Evolutionary conservation across 2,888 invertebrate species (phyloP).

Genomic region (Sturmia bella): DNA sequence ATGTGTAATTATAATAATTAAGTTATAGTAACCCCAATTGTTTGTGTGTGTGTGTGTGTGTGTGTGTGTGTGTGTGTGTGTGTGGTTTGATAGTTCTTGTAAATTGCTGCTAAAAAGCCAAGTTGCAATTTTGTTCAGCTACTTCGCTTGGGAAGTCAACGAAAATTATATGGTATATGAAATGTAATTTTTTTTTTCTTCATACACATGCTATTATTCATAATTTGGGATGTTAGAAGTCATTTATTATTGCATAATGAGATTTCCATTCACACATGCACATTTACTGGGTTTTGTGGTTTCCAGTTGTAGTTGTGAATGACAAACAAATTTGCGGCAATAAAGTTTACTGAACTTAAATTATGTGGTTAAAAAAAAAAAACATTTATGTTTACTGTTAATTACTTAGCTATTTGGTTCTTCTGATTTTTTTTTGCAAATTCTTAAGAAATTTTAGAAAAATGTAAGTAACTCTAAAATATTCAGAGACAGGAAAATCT

Average conservation of each 20-base stretch:
- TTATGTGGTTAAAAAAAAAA: constrained; percentile 7
- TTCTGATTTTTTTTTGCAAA: no score
- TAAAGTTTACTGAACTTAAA: constrained; percentile 40
- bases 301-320: constrained; percentile 39
- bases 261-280: constrained; percentile 5
- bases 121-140: constrained; percentile 31
- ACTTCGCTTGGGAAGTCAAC: constrained; percentile 6
- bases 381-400: no score
- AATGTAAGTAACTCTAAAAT: no score
- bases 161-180: constrained; percentile 30
- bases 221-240: not conserved
- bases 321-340: constrained; percentile 27
- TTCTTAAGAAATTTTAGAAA: no score
- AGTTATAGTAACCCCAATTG: constrained; percentile 11
- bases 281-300: constrained; percentile 9
- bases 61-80: no score
- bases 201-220: constrained; percentile 4
- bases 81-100: constrained; percentile 25
- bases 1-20: constrained; percentile 41
- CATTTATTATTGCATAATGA: no score
- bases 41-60: no score
- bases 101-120: constrained; percentile 58
- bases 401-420: no score
- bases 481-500: no score
- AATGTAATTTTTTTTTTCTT: constrained; percentile 14